These are phyloP conservation scores for Drosophila leonis DNA, from an alignment of 2,888 invertebrate genomes.

Conservation along the genomic window DNA sequence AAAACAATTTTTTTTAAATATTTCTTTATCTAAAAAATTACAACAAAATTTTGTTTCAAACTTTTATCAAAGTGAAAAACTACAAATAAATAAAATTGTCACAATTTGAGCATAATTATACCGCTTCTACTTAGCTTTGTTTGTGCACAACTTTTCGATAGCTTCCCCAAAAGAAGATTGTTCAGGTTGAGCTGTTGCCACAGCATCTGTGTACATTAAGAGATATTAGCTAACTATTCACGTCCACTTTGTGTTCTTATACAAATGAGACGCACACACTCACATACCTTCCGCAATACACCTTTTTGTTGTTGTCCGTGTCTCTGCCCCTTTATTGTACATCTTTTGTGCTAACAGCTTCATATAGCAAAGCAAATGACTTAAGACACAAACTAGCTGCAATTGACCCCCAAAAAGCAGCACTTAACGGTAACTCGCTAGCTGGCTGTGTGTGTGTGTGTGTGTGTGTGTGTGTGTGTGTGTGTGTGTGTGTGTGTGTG, in stretches of 20 bases:
- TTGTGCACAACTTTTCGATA: background rate
- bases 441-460: conserved; percentile 5
- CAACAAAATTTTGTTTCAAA: background rate
- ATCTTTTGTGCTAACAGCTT: conserved; percentile 51
- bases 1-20: too few relatives aligned
- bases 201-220: background rate
- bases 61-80: background rate
- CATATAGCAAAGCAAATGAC: conserved; percentile 63
- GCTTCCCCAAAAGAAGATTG: background rate
- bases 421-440: conserved; percentile 66
- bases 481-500: conserved; percentile 6
- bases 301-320: background rate
- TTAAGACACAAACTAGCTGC: conserved; percentile 74
- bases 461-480: conserved; percentile 47
- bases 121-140: background rate
- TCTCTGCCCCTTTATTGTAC: conserved; percentile 4
- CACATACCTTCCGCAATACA: conserved; percentile 7
- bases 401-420: conserved; percentile 63
- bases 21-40: background rate
- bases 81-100: background rate
- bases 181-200: background rate
- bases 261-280: background rate
- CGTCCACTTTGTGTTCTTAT: background rate
- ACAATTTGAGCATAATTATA: background rate
- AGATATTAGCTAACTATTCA: background rate